Base-by-base conservation (phyloP, 2,113 vertebrate genomes). In the Ageneiosus marmoratus region DNA sequence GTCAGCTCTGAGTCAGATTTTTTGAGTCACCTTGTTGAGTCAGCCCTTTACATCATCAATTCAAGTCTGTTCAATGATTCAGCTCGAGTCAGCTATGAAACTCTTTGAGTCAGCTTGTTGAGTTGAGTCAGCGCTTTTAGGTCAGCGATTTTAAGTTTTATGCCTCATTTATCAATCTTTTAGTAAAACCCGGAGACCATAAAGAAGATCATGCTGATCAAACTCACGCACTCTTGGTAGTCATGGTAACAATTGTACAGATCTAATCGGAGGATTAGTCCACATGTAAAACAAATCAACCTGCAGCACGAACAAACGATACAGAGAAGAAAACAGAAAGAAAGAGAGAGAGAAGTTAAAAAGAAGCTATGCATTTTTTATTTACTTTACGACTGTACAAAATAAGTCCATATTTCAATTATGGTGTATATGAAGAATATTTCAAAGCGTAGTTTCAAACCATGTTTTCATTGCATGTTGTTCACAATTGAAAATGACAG, bases 351-450 rank as follows among this genome's bases (percentile, higher is more conserved):
- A 60, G 29, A 77, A 34, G 15, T 65, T 32, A 50, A 44, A 78
- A 83, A 76, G 22, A 65, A 86, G 63, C 56, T 67, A 77, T 82
- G 75, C 34, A 34, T 63, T 20, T 53, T 73, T 34, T 79, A 60
- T 79, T 83, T 69, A 46, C 32, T 58, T 69, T 48, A 78, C 44
- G 51, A 77, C 80, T 87, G 83, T 87, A 87, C 84, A 87, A 87
- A 85, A 87, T 9, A 32, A 77, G 34, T 53, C 48, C 48, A 77
- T 67, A 77, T 67, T 44, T 77, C 81, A 83, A 77, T 55, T 56
- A 44, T 60, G 67, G 80, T 56, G 27, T 32, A 60, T 60, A 16
- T 81, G 69, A 70, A 44, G 81, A 55, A 65, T 22, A 29, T 83
- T 67, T 65, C 53, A 83, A 76, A 83, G 63, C 82, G 16, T 22